Conservation (phyloP, 2,113 vertebrate species). For the Ahaetulla prasina region DNA sequence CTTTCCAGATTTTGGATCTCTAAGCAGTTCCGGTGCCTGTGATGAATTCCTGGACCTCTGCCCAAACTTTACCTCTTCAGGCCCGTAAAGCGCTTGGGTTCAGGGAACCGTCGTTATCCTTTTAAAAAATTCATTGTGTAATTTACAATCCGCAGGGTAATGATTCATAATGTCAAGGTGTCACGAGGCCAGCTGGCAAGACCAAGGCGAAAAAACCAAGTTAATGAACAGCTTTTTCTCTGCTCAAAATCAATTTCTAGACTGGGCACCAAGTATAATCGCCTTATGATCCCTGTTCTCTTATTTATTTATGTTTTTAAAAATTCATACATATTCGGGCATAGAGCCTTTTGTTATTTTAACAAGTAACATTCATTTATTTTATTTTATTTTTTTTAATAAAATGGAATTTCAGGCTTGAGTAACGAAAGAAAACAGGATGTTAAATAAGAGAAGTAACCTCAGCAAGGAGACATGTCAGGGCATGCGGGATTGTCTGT, state of each 20-base stretch:
- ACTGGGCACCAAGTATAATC: not conserved
- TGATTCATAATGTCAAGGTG: not conserved
- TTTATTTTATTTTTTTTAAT: no score
- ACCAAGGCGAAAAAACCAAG: no score
- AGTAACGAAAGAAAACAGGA: not conserved
- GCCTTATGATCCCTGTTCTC: not conserved
- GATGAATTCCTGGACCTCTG: not conserved
- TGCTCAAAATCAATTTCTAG: not conserved
- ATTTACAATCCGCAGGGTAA: not conserved
- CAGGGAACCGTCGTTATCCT: not conserved
- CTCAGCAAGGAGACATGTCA: constrained; percentile 3
- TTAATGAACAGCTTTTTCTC: not conserved
- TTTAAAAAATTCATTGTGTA: not conserved
- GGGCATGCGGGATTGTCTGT: not conserved
- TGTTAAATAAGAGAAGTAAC: not conserved
- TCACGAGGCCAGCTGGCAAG: no score
- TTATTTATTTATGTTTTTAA: not conserved
- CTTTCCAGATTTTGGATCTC: not conserved
- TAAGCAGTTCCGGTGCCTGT: not conserved
- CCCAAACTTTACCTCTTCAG: not conserved
- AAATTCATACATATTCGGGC: not conserved
- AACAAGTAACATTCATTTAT: not conserved
- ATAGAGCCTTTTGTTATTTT: not conserved
- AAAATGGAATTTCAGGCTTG: not conserved
- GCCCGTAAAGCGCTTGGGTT: not conserved